Evolutionary conservation across 1,140 invertebrate species (phyloP), one percentile per base, ranked within the genome.

Genomic region (Prorops nasuta): DNA sequence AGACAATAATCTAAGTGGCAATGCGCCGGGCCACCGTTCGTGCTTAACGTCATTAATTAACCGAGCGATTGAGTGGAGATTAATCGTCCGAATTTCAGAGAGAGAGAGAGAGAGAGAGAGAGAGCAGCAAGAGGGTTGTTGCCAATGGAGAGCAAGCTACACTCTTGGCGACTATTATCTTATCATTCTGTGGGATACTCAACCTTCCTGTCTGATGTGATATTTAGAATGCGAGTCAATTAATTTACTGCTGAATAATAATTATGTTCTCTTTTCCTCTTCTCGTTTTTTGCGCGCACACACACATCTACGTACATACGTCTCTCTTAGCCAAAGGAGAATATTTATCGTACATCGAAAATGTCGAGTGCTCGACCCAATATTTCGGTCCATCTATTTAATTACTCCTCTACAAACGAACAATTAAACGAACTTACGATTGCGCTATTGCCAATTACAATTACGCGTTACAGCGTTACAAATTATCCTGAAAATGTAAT

Each of bases 1-100:
- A 60, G 64, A 64, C 63, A 66, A 66, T 64, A 64, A 66, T 59
- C 54, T 60, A 63, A 66, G 62, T 63, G 62, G 51, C 51, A 36
- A 9, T 34, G 48, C 46, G 43, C 38, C 16, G 40, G 49, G 50
- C 47, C 46, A 32, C 37, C 48, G 52, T 40, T 57, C 50, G 56
- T 44, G 53, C 54, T 56, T 51, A 60, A 64, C 51, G 57, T 60
- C 52, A 64, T 66, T 66, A 66, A 66, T 66, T 66, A 66, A 66
- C 64, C 52, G 60, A 38, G 64, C 59, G 63, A 66, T 66, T 64
- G 63, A 62, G 64, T 48, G 60, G 63, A 63, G 64, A 66, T 66
- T 66, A 66, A 66, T 66, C 57, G 54, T 45, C 18, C 47, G 44
- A 49, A 39, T 48, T 52, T 53, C 19, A 18, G n/a, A n/a, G n/a